phyloP scores from a whole-genome alignment of 2,113 vertebrate genomes.

The Dromaius novaehollandiae region DNA sequence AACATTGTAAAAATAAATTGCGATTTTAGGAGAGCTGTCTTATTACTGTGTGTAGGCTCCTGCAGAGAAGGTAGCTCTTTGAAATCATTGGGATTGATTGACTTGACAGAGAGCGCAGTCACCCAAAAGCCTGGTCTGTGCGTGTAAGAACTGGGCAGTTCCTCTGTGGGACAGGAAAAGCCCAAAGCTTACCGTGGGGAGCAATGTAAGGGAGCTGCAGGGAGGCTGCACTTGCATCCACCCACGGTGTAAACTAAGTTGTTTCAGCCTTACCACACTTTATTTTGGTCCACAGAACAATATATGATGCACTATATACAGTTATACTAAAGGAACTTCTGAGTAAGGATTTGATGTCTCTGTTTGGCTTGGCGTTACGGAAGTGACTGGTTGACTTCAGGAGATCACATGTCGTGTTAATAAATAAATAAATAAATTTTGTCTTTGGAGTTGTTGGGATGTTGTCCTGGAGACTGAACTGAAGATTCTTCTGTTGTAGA shows the following conservation, averaged over 20 bases:
- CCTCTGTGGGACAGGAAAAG: neutral
- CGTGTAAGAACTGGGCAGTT: rapidly evolving
- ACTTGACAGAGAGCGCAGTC: no score
- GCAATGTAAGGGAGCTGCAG: rapidly evolving
- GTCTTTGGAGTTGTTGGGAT: neutral
- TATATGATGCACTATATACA: neutral
- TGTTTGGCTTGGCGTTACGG: neutral
- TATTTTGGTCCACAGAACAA: neutral
- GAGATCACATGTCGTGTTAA: neutral
- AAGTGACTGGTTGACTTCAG: neutral
- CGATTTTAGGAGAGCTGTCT: neutral
- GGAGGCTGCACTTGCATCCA: rapidly evolving
- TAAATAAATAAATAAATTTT: no score
- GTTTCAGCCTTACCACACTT: neutral
- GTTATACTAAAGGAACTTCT: neutral
- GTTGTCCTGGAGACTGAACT: neutral
- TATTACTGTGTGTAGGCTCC: neutral
- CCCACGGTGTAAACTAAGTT: rapidly evolving
- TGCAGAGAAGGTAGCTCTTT: neutral
- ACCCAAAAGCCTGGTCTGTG: rapidly evolving
- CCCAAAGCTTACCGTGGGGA: rapidly evolving
- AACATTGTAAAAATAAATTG: neutral
- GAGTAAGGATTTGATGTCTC: neutral
- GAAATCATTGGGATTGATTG: neutral
- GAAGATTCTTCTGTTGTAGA: neutral